Base-by-base conservation (phyloP, 2,113 vertebrate genomes). In the Otolemur garnettii region DNA sequence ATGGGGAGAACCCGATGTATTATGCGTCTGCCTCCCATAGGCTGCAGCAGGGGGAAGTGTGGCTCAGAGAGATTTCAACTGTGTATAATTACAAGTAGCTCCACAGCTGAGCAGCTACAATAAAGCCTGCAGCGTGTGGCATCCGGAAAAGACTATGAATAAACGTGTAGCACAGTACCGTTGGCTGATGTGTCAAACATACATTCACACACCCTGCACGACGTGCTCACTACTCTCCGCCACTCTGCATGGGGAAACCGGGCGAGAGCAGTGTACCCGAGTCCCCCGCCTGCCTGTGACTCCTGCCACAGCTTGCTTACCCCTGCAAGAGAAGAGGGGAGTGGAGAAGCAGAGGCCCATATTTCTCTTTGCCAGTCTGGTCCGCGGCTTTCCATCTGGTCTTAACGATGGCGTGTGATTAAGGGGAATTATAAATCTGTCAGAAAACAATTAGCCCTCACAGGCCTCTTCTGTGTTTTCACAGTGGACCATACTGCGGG, bases 381-480 rank as follows among this genome's bases (percentile, higher is more conserved):
- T 79, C 66, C 64, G 74, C 55, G 83, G 74, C 35, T 75, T 89
- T 94, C 88, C 59, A 66, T 91, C 59, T 94, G 82, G 42, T 82
- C 42, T 82, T 74, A 79, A 42, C 13, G 60, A 74, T 89, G 89
- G 68, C 86, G 88, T 80, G 94, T 95, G 85, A 96, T 93, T 79
- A 96, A 93, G 59, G 7, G 2, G 38, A 86, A 83, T 82, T 95
- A 94, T 93, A 95, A 95, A 93, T 96, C 89, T 95, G 57, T 94
- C 93, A 92, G 50, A 93, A 97, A 96, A 92, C 91, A 96, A 97
- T 96, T 91, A 93, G 71, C 57, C 30, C 14, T 35, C 53, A 30
- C 57, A 38, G 45, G 13, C n/a, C 38, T 74, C 38, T 15, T 55
- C 68, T 86, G 78, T 62, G 60, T 93, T 96, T 95, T 90, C 68